A percentile compares a stretch with the other conserved stretches of the same genome.
phyloP scores from a whole-genome alignment of 2,797 vertebrate genomes.

The Artibeus jamaicensis region DNA sequence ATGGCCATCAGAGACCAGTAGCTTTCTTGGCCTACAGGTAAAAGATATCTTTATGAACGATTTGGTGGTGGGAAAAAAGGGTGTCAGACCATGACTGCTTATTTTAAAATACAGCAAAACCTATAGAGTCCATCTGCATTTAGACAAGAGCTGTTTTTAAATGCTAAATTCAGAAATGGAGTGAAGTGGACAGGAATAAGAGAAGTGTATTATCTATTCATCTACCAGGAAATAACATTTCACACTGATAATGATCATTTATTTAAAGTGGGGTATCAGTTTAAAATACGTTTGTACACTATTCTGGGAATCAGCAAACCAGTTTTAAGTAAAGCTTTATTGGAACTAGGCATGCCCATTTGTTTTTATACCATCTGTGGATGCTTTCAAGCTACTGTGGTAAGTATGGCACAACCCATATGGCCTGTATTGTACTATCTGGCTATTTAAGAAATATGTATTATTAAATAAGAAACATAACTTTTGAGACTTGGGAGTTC shows the following conservation, averaged over 20 bases:
- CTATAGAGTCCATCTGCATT: neutral
- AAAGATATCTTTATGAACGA: neutral
- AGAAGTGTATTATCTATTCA: neutral
- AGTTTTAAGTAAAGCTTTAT: neutral
- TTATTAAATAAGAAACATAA: neutral
- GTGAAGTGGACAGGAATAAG: neutral
- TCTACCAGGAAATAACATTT: slow-evolving; percentile 10
- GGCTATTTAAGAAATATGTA: neutral
- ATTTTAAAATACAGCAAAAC: neutral
- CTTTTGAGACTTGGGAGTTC: neutral
- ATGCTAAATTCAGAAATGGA: neutral
- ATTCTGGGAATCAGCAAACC: neutral
- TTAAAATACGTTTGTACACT: neutral
- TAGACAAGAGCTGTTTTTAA: slow-evolving; percentile 15
- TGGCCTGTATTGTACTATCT: neutral
- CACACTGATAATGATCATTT: neutral
- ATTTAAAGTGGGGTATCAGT: neutral
- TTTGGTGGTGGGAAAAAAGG: neutral
- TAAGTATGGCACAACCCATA: neutral
- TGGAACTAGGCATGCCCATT: neutral
- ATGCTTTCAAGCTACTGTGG: neutral
- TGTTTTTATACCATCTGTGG: neutral
- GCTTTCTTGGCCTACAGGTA: slow-evolving; percentile 98
- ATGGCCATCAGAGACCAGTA: slow-evolving; percentile 97
- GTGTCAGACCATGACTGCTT: neutral